A percentile compares a stretch with the other conserved stretches of the same genome.
Conservation (phyloP, 1,140 invertebrate genomes). For the Andrena cerasifolii region DNA sequence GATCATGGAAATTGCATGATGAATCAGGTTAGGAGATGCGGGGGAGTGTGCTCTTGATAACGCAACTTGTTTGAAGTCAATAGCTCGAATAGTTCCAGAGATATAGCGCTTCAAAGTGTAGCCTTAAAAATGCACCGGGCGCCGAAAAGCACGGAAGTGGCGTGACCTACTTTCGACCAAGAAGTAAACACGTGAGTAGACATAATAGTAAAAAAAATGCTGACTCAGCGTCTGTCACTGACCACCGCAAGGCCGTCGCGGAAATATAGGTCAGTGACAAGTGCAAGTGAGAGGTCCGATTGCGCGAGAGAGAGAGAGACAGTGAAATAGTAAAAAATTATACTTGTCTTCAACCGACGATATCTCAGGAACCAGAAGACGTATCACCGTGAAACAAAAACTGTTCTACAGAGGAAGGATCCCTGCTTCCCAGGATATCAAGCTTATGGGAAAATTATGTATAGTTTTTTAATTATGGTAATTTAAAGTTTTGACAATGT, state of each 20-base stretch:
- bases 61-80: not conserved
- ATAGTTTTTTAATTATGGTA: not conserved
- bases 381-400: not conserved
- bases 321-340: not conserved
- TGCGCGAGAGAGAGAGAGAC: not conserved
- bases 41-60: not conserved
- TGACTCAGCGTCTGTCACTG: too few species aligned
- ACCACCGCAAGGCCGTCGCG: too few species aligned
- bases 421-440: not conserved
- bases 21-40: not conserved
- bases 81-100: not conserved
- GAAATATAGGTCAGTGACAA: too few species aligned
- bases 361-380: not conserved
- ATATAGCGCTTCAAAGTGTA: not conserved
- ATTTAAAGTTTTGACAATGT: not conserved
- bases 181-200: not conserved
- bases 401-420: not conserved
- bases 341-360: not conserved
- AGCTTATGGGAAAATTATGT: not conserved
- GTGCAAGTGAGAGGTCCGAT: not conserved
- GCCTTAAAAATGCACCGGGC: not conserved
- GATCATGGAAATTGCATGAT: too few species aligned
- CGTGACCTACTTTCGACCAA: not conserved
- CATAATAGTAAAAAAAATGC: slow-evolving; percentile 10
- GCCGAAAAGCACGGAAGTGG: not conserved